Base-by-base conservation (phyloP, 2,888 invertebrate species). In the Hoplodrina blanda region DNA sequence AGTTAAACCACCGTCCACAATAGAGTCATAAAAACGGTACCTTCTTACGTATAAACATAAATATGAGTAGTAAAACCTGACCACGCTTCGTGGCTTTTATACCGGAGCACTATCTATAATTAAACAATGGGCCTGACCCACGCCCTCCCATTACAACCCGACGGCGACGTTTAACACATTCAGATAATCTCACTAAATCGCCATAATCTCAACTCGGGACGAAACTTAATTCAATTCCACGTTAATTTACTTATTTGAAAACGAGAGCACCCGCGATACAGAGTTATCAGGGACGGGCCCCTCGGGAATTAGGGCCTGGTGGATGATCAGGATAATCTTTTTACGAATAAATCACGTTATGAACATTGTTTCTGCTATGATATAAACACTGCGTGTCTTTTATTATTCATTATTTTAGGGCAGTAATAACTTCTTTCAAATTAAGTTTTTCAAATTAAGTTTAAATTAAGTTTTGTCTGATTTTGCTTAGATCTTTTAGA, bases 161-260 rank as follows among this genome's bases (percentile, higher is more conserved):
- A 91, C 90, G 88, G 90, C 91, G 88, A 91, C 93, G 91, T 91
- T 94, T 92, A 94, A 95, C 95, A 94, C 94, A 94, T 93, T 92
- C 91, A 90, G 92, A 92, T 95, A 95, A 95, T 95, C 94, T 94
- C 90, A 90, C 92, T 91, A 91, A 94, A 94, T 93, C 94, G 92
- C 90, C 88, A 90, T 94, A 94, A 95, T 94, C 95, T 93, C 90
- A 88, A 90, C 89, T 91, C 85, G 92, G 91, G 91, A 91, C 91
- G 90, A 90, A 92, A 93, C 91, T 92, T 92, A 93, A 95, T 94
- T 95, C 92, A 92, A 94, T 94, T 93, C 91, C 88, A 92, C 92
- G 91, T 94, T 94, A 94, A 95, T 93, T 94, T 92, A 94, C 92
- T 94, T 93, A 94, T 94, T 93, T 91, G 92, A 92, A 93, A 93